Evolutionary conservation across 2,113 vertebrate genomes (phyloP).

Genomic region (Tachuris rubrigastra): DNA sequence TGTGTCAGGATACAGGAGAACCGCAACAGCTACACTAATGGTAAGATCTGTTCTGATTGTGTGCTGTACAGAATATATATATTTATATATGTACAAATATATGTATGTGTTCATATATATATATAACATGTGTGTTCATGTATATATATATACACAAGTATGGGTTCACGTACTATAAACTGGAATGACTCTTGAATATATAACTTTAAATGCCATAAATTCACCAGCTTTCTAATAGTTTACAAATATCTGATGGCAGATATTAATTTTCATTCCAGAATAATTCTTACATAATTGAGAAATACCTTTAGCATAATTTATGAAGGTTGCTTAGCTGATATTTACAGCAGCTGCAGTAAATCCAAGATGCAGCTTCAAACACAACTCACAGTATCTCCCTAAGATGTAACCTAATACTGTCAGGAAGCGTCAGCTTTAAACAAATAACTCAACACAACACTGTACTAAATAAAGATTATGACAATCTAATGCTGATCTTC

Average conservation of each 20-base stretch:
- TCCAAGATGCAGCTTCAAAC: constrained; percentile 42
- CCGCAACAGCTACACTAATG: background rate
- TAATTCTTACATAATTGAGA: background rate
- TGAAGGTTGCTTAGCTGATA: constrained; percentile 25
- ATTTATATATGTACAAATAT: too few relatives aligned
- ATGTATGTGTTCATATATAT: too few relatives aligned
- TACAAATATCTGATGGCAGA: background rate
- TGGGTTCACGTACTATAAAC: background rate
- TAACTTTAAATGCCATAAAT: background rate
- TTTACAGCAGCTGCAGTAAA: constrained; percentile 50
- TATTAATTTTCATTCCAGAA: background rate
- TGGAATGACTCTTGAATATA: background rate
- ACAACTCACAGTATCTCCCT: background rate
- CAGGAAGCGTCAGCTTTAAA: constrained; percentile 41
- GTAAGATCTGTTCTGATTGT: background rate
- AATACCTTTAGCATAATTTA: constrained; percentile 52
- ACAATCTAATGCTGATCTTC: constrained; percentile 25
- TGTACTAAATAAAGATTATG: constrained; percentile 46
- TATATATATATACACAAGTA: background rate
- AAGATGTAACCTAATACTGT: constrained; percentile 67
- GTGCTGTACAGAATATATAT: background rate
- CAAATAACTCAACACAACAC: constrained; percentile 6
- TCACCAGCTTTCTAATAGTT: background rate
- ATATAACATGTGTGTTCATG: background rate
- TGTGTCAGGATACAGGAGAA: background rate